Conservation (phyloP, 2,113 vertebrate genomes). For the Brachypteracias leptosomus region DNA sequence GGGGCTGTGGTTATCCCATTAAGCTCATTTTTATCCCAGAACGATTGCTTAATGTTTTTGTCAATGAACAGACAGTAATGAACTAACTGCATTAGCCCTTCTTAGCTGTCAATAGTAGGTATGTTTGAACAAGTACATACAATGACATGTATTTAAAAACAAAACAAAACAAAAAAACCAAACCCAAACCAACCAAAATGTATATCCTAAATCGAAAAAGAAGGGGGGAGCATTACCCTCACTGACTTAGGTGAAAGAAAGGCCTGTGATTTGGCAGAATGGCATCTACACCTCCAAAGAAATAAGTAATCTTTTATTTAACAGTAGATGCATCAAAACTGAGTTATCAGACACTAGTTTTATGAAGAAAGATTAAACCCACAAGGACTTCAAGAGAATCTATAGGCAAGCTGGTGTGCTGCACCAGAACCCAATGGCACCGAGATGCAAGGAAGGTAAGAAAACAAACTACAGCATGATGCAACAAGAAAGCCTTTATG, state of each 20-base stretch:
- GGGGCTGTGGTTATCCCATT: neutral
- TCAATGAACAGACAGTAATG: neutral
- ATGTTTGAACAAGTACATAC: neutral
- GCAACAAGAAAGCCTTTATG: neutral
- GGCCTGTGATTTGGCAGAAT: neutral
- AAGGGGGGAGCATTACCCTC: neutral
- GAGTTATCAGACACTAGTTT: neutral
- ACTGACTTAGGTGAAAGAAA: neutral
- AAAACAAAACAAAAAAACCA: too few species aligned
- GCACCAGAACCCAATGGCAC: neutral
- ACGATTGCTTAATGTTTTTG: neutral
- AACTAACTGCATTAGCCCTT: neutral
- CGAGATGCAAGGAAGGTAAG: fast-evolving
- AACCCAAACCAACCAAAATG: neutral
- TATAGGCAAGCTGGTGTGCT: neutral
- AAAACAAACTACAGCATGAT: neutral
- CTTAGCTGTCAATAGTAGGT: neutral
- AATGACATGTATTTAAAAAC: neutral
- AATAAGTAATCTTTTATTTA: neutral
- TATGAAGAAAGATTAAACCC: neutral
- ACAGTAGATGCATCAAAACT: neutral
- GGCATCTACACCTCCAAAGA: neutral
- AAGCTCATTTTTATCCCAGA: neutral
- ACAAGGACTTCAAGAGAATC: neutral
- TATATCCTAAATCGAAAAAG: neutral